Percentiles rank a stretch among this genome's conserved stretches.
Conservation (phyloP, 2,888 invertebrate species). For the Atethmia centrago region DNA sequence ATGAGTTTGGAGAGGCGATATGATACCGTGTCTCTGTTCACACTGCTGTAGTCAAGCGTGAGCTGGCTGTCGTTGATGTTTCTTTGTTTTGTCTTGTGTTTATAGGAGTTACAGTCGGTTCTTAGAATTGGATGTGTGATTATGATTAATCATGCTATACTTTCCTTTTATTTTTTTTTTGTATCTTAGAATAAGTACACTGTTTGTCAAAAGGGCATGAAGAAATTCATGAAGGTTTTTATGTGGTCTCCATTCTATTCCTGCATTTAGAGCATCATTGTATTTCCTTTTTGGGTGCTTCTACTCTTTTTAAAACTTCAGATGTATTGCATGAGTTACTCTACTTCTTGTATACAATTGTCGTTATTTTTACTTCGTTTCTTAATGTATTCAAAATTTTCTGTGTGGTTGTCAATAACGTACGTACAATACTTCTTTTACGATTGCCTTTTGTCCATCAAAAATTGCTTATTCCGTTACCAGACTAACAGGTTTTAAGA, state of each 20-base stretch:
- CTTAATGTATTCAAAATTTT: no score
- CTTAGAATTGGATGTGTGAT: conserved; percentile 30
- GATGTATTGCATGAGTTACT: no score
- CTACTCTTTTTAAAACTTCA: no score
- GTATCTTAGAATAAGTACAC: neutral
- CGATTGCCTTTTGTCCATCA: neutral
- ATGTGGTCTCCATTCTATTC: neutral
- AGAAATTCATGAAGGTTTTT: neutral
- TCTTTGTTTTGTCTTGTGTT: conserved; percentile 23
- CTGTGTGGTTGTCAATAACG: no score
- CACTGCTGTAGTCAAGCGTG: conserved; percentile 49
- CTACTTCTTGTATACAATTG: no score
- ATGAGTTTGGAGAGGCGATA: conserved; percentile 68
- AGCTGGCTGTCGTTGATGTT: conserved; percentile 4
- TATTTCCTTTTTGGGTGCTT: no score
- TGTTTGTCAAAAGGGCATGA: neutral
- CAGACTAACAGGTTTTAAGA: conserved; percentile 1
- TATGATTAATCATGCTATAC: conserved; percentile 3
- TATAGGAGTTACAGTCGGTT: conserved; percentile 7
- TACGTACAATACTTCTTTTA: no score
- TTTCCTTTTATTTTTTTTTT: neutral
- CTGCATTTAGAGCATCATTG: no score
- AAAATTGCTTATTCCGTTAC: neutral
- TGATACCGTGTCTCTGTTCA: conserved; percentile 57
- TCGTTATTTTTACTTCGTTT: no score